Base-by-base conservation (phyloP, 2,113 vertebrate species). In the Galemys pyrenaicus region DNA sequence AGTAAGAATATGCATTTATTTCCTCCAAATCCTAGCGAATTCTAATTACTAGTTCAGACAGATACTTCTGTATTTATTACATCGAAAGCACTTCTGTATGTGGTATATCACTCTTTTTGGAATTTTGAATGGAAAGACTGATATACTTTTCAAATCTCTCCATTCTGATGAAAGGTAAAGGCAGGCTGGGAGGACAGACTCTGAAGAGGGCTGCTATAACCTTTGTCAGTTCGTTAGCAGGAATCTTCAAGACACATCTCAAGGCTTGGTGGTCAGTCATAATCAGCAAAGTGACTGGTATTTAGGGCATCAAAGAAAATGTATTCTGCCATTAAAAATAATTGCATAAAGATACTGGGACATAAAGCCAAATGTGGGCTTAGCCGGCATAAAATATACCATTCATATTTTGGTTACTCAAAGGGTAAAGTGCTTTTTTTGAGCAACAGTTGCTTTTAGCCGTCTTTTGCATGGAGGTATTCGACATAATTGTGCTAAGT, bases 321-420 rank as follows among this genome's bases (percentile, higher is more conserved):
- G 9, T 78, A 94, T 93, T 39, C 26, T 12, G 32, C 44, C 5
- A 87, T 95, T 94, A 96, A 97, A 96, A 68, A 82, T 74, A 95
- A 89, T 93, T 97, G 89, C 6, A 90, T 95, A 60, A 93, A 86
- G 89, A 96, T 79, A 90, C 83, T 90, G 91, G 56, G 6, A 77
- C 94, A 92, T 79, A 96, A 97, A 93, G 54, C 37, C 70, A 75
- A 95, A 97, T 96, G 75, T 95, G 81, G 67, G 67, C 95, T 97
- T 96, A 87, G 51, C 24, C 67, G 91, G 81, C 95, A 89, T 3
- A 6, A 97, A 64, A 62, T 24, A 83, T 17, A 44, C 20, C 9
- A 3, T 68, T 58, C 87, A 37, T 92, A 88, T 90, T 94, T 78
- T 74, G 71, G 93, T 68, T 90, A 77, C 75, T 96, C 94, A 94